Evolutionary conservation across 2,113 vertebrate genomes (phyloP), one percentile per base, ranked within the genome.

Genomic region (Melanerpes aurifrons): DNA sequence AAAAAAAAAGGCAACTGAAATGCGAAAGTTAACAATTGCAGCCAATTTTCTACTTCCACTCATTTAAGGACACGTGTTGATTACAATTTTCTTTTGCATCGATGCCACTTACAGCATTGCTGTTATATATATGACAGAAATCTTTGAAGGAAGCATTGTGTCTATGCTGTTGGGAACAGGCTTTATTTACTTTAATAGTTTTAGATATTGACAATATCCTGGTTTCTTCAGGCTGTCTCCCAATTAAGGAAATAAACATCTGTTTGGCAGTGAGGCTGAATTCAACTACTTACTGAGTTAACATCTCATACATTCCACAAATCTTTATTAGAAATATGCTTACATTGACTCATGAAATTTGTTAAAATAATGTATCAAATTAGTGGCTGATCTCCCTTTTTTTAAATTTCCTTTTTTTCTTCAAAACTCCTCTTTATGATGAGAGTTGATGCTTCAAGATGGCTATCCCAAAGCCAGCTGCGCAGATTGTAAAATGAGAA

Each of bases 211-310:
- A 77, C 31, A 82, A 59, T 89, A 79, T 70, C 47, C 17, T 89
- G 32, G 15, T 72, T 77, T 77, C 62, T 70, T 26, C 73, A 93
- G 72, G 56, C n/a, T 86, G 37, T 19, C 50, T 74, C 66, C 67
- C 74, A 81, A 63, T 89, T 77, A 87, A 43, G 68, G 84, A 94
- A 87, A 59, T 25, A 56, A 96, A 87, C 82, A 91, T 75, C 84
- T 93, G 67, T 64, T 95, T 91, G 76, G 15, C 77, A 90, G 40
- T 56, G 47, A 86, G 26, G 37, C 50, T 63, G 66, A 81, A 47
- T 89, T 73, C 71, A 4, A 18, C 61, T 40, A 40, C 54, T 69
- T 63, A 37, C 58, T 32, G 37, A 70, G 19, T 70, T 47, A 19
- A 25, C 10, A 56, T 84, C 45, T 88, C 81, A 71, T 25, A 50